Base-by-base conservation (phyloP, 2,888 invertebrate genomes). In the Pegoplata infirma region DNA sequence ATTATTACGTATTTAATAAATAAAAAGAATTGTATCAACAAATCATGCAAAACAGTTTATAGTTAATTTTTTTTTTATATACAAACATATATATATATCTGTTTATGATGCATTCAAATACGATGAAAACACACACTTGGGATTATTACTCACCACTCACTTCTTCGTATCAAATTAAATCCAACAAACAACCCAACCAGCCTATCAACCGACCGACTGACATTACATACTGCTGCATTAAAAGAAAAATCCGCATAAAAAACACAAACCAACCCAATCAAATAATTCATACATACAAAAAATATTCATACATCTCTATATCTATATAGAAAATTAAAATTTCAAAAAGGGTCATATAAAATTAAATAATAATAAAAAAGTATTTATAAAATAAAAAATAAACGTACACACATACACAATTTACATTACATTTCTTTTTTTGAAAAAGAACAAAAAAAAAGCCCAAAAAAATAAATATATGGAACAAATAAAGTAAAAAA, bases 391-490 rank as follows among this genome's bases (percentile, higher is more conserved):
- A 58, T 47, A 32, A 64, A 66, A 51, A 55, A 40, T 25, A 67
- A 66, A 55, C 55, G 49, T 21, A 56, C 16, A 72, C 44, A 76
- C 6, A 56, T 28, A 61, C 16, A 68, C 19, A 49, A n/a, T 40
- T 51, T 47, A 66, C 36, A 36, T 36, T 68, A 74, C 10, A 3
- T 36, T 56, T 66, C 56, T 75, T 68, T 59, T 71, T 64, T 66
- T 53, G 14, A 49, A 80, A 76, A n/a, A 56, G 21, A 53, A n/a
- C n/a, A n/a, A n/a, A n/a, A n/a, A n/a, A 73, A 80, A 73, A 59
- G 14, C 49, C 51, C 44, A 75, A 78, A 67, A 75, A 64, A 32
- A 51, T 14, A 28, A 75, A 74, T 61, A 61, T 66, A 73, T 79
- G 67, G 32, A 76, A 64, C 46, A 66, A 51, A 64, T 63, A 68